Evolutionary conservation across 2,113 vertebrate genomes (phyloP).

Genomic region (Clarias macrocephalus): DNA sequence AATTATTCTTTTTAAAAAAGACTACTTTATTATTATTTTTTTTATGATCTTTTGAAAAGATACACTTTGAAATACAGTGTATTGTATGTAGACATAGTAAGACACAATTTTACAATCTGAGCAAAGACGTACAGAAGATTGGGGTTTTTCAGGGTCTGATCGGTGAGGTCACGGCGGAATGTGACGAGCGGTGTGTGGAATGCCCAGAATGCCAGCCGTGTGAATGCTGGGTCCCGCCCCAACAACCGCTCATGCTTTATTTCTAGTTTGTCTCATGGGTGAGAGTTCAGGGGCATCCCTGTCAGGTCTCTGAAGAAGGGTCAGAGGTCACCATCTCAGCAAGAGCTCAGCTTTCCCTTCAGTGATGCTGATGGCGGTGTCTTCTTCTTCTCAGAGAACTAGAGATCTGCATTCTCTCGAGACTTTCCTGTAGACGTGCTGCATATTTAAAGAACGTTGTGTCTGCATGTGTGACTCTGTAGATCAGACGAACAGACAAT

Average conservation of each 20-base stretch:
- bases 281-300: slow-evolving; percentile 68
- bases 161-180: slow-evolving; percentile 36
- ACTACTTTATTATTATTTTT: too few species aligned
- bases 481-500: neutral
- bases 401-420: slow-evolving; percentile 53
- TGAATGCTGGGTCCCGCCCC: slow-evolving; percentile 50
- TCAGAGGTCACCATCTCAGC: slow-evolving; percentile 66
- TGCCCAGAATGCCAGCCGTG: slow-evolving; percentile 67
- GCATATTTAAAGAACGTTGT: neutral
- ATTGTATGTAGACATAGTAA: neutral
- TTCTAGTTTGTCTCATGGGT: slow-evolving; percentile 64
- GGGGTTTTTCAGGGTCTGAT: slow-evolving; percentile 9
- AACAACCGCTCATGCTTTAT: slow-evolving; percentile 66
- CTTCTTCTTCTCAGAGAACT: slow-evolving; percentile 49
- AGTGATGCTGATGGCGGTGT: slow-evolving; percentile 49
- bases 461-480: neutral
- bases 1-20: neutral
- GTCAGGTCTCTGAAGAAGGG: slow-evolving; percentile 68
- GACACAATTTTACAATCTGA: neutral
- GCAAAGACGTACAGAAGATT: neutral
- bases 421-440: slow-evolving; percentile 40
- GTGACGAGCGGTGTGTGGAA: slow-evolving; percentile 64
- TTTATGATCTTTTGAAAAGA: too few species aligned
- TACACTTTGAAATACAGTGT: too few species aligned
- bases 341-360: slow-evolving; percentile 65